Percentiles rank a stretch among this genome's conserved stretches.
Conservation (phyloP, 1,140 invertebrate species). For the Drosophila sturtevanti region DNA sequence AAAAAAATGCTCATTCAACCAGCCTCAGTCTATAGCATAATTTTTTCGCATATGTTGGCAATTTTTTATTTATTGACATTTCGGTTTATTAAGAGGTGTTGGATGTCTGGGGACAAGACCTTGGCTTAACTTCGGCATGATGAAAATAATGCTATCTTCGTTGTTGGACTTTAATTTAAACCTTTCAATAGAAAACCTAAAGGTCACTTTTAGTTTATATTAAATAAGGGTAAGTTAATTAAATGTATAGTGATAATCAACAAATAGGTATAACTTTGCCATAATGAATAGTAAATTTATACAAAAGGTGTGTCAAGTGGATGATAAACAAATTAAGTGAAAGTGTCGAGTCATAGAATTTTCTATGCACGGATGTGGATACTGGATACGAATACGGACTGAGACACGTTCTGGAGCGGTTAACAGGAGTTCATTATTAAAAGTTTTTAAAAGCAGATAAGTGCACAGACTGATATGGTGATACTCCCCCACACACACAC, state of each 20-base stretch:
- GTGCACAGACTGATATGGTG: slow-evolving; percentile 79
- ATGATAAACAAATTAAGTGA: slow-evolving; percentile 60
- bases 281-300: slow-evolving; percentile 17
- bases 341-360: slow-evolving; percentile 63
- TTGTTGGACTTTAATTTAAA: slow-evolving; percentile 45
- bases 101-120: slow-evolving; percentile 16
- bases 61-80: slow-evolving; percentile 71
- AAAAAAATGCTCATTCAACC: not conserved
- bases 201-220: no score
- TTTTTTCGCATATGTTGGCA: slow-evolving; percentile 73
- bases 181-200: not conserved
- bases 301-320: slow-evolving; percentile 44
- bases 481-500: slow-evolving; percentile 47
- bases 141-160: slow-evolving; percentile 20
- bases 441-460: slow-evolving; percentile 82
- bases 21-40: slow-evolving; percentile 28
- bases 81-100: slow-evolving; percentile 69
- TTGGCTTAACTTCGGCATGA: not conserved
- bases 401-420: slow-evolving; percentile 67
- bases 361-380: not conserved
- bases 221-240: no score
- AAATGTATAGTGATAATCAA: not conserved
- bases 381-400: slow-evolving; percentile 20
- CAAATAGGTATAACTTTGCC: not conserved
- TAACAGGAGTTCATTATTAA: slow-evolving; percentile 80